phyloP scores from a whole-genome alignment of 1,140 invertebrate species.

The Cydia amplana region DNA sequence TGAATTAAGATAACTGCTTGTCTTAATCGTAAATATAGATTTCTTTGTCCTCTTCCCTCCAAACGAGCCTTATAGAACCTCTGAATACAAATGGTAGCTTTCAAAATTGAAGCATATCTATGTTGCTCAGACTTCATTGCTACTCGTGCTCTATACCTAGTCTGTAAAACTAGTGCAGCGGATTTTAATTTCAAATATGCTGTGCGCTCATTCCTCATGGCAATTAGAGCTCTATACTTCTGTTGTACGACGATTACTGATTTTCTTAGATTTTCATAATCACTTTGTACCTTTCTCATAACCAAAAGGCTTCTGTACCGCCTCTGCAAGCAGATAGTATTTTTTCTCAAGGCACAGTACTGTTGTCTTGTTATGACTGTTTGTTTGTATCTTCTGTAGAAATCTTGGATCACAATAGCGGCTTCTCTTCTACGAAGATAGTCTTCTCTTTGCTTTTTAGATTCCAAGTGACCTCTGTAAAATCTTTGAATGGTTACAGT shows the following conservation, averaged over 20 bases:
- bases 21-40: conserved; percentile 46
- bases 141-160: conserved; percentile 48
- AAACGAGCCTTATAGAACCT: conserved; percentile 46
- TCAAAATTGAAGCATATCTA: conserved; percentile 35
- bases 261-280: conserved; percentile 64
- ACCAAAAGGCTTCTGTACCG: conserved; percentile 69
- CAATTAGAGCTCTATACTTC: conserved; percentile 64
- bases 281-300: conserved; percentile 52
- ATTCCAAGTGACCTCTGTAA: conserved; percentile 70
- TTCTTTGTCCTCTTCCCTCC: conserved; percentile 39
- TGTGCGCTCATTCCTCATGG: conserved; percentile 39
- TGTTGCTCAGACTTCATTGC: conserved; percentile 38
- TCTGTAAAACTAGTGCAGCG: conserved; percentile 41
- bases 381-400: conserved; percentile 63
- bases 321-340: conserved; percentile 61
- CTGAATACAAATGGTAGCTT: conserved; percentile 47
- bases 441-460: conserved; percentile 53
- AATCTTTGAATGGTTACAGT: conserved; percentile 71
- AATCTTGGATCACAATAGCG: conserved; percentile 58
- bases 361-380: conserved; percentile 48
- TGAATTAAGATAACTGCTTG: conserved; percentile 43
- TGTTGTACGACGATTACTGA: conserved; percentile 74
- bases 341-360: conserved; percentile 64
- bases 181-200: conserved; percentile 29
- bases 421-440: conserved; percentile 67